A percentile compares a stretch with the other conserved stretches of the same genome.
These are phyloP conservation scores for Tetragnatha montana DNA, from an alignment of 2,888 invertebrate genomes.

Conservation along the genomic window DNA sequence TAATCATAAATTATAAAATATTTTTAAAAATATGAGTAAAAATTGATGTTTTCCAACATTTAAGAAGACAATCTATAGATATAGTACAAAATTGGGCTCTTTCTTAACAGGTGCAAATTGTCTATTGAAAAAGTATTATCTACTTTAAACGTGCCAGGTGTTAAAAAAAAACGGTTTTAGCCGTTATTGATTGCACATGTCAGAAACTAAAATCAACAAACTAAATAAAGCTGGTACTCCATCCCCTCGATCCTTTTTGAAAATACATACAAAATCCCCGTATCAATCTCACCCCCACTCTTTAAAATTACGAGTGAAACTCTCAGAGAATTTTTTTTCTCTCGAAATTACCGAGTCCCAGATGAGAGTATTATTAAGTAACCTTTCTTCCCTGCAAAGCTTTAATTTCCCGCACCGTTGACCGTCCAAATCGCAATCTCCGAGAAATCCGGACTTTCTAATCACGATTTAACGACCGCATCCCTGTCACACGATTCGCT, in stretches of 20 bases:
- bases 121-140: no score
- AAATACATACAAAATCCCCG: neutral
- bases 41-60: no score
- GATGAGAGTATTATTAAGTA: slow-evolving; percentile 21
- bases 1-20: no score
- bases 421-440: slow-evolving; percentile 33
- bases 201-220: neutral
- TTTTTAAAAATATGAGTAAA: no score
- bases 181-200: neutral
- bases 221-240: neutral
- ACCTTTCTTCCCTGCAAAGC: slow-evolving; percentile 29
- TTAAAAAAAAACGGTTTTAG: no score
- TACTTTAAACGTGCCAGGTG: no score
- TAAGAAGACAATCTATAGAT: no score
- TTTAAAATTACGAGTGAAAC: neutral
- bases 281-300: neutral
- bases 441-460: slow-evolving; percentile 22
- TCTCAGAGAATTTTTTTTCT: neutral
- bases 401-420: slow-evolving; percentile 41
- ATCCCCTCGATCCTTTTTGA: neutral
- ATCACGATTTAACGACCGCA: slow-evolving; percentile 28
- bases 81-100: no score
- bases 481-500: slow-evolving; percentile 27
- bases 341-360: neutral
- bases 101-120: no score